Conservation (phyloP, 2,888 invertebrate species). For the Cheilosia pagana region DNA sequence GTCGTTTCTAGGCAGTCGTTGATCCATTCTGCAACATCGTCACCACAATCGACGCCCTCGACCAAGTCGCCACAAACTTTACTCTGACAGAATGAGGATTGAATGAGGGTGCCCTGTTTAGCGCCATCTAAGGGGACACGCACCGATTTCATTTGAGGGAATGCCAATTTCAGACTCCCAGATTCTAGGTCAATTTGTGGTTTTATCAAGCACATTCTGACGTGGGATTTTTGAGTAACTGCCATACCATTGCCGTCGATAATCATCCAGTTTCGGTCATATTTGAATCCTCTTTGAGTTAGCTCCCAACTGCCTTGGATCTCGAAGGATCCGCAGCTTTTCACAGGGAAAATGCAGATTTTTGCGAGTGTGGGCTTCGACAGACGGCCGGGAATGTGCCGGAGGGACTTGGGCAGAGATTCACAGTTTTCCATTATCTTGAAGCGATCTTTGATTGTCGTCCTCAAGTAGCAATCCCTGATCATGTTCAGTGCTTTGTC, state of each 20-base stretch:
- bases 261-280: slow-evolving; percentile 98
- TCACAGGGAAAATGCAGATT: slow-evolving; percentile 93
- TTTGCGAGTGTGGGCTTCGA: slow-evolving; percentile 80
- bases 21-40: slow-evolving; percentile 92
- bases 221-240: slow-evolving; percentile 93
- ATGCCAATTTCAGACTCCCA: slow-evolving; percentile 85
- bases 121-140: slow-evolving; percentile 84
- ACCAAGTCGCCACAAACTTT: slow-evolving; percentile 94
- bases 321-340: slow-evolving; percentile 94
- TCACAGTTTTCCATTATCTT: slow-evolving; percentile 76
- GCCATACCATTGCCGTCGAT: slow-evolving; percentile 91
- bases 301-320: slow-evolving; percentile 88
- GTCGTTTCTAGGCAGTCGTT: slow-evolving; percentile 88
- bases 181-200: slow-evolving; percentile 88
- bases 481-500: slow-evolving; percentile 90
- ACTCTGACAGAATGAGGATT: slow-evolving; percentile 87
- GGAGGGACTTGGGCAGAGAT: slow-evolving; percentile 78
- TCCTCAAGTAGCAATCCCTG: slow-evolving; percentile 87
- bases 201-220: slow-evolving; percentile 90
- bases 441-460: slow-evolving; percentile 76
- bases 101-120: slow-evolving; percentile 75
- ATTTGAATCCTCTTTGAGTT: slow-evolving; percentile 90
- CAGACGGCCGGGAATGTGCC: slow-evolving; percentile 77
- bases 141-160: slow-evolving; percentile 86
- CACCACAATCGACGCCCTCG: slow-evolving; percentile 93